These are phyloP conservation scores for Rhyacichthys aspro DNA, from an alignment of 2,797 vertebrate genomes.

Conservation along the genomic window DNA sequence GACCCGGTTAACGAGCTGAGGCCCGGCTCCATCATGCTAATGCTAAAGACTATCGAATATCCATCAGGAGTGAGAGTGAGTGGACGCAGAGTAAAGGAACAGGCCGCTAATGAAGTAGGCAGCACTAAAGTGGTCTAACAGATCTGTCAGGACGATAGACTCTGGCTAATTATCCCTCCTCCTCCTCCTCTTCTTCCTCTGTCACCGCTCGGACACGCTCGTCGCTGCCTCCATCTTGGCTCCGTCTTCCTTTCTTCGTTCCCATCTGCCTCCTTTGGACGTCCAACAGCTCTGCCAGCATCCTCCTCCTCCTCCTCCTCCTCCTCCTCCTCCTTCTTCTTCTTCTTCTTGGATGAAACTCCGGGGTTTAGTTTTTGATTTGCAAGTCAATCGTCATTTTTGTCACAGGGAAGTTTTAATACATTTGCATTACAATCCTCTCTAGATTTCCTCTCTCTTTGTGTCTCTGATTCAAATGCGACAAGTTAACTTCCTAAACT, in stretches of 20 bases:
- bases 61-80: not conserved
- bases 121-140: constrained; percentile 70
- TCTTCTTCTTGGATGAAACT: constrained; percentile 48
- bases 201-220: constrained; percentile 24
- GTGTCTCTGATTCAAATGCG: constrained; percentile 6
- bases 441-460: constrained; percentile 10
- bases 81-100: constrained; percentile 11
- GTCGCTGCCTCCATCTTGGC: too few relatives aligned
- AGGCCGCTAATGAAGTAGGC: constrained; percentile 74
- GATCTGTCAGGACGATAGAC: constrained; percentile 80
- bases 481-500: too few relatives aligned
- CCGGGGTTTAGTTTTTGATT: constrained; percentile 69
- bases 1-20: not conserved
- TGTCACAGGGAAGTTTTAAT: constrained; percentile 70
- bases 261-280: too few relatives aligned
- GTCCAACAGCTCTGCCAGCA: too few relatives aligned
- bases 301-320: not conserved
- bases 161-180: constrained; percentile 79
- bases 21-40: constrained; percentile 5
- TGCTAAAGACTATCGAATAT: constrained; percentile 7
- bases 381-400: constrained; percentile 73
- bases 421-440: constrained; percentile 20
- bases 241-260: too few relatives aligned
- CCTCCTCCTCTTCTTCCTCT: too few relatives aligned
- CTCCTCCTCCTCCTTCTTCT: not conserved